A percentile compares a stretch with the other conserved stretches of the same genome.
Conservation (phyloP, 2,888 invertebrate species). For the Agrotis clavis region DNA sequence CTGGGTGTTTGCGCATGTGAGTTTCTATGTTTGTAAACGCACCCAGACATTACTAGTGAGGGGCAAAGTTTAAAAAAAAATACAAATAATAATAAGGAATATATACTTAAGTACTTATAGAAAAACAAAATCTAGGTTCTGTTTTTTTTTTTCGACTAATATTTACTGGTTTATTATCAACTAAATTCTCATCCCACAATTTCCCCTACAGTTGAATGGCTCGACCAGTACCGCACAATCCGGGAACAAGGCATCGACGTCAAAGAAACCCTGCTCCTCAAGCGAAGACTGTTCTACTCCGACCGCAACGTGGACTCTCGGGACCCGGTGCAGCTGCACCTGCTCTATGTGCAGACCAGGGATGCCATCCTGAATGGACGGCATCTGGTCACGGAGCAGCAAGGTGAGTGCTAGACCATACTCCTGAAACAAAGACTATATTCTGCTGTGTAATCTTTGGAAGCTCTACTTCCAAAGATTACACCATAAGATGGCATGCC, state of each 20-base stretch:
- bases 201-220: conserved; percentile 95
- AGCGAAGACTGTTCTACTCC: conserved; percentile 99
- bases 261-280: conserved; percentile 96
- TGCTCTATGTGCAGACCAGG: conserved; percentile 99
- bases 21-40: too few species aligned
- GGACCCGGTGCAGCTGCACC: conserved; percentile 98
- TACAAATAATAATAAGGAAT: too few species aligned
- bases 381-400: conserved; percentile 98
- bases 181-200: not conserved
- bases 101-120: too few species aligned
- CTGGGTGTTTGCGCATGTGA: too few species aligned
- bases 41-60: too few species aligned
- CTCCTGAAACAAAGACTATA: too few species aligned
- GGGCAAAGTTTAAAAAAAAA: too few species aligned
- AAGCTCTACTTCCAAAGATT: too few species aligned
- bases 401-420: conserved; percentile 86
- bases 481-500: too few species aligned
- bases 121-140: too few species aligned
- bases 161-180: not conserved
- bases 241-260: conserved; percentile 98
- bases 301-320: conserved; percentile 99
- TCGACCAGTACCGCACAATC: conserved; percentile 98
- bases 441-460: too few species aligned
- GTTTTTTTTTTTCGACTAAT: too few species aligned
- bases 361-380: conserved; percentile 98